Evolutionary conservation across 2,888 invertebrate species (phyloP).

Genomic region (Drosophila siamana): DNA sequence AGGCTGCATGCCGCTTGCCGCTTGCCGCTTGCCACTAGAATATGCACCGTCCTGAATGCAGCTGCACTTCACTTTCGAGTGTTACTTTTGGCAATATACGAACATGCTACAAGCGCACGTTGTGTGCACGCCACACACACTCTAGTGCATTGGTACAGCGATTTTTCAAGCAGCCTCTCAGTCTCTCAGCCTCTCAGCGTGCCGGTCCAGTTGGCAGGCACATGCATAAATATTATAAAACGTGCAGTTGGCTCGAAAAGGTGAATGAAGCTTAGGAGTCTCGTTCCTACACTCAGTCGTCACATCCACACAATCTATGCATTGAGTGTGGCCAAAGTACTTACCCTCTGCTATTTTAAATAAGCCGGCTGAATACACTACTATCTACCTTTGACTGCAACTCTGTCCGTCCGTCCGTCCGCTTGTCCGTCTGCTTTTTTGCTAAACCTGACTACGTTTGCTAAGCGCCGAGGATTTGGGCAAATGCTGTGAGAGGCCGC

Average conservation of each 20-base stretch:
- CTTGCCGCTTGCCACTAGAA: slow-evolving; percentile 33
- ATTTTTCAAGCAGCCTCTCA: slow-evolving; percentile 38
- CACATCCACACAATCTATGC: slow-evolving; percentile 9
- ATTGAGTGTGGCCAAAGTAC: slow-evolving; percentile 68
- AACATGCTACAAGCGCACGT: background rate
- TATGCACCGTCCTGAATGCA: slow-evolving; percentile 56
- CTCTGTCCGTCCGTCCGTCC: slow-evolving; percentile 22
- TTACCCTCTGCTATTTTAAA: slow-evolving; percentile 63
- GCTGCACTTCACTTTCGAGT: slow-evolving; percentile 65
- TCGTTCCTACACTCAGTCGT: background rate
- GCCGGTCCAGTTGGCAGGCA: slow-evolving; percentile 70
- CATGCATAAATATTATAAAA: slow-evolving; percentile 79
- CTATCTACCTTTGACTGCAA: slow-evolving; percentile 37
- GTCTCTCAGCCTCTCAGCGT: slow-evolving; percentile 51
- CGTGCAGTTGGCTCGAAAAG: slow-evolving; percentile 64
- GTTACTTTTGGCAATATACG: slow-evolving; percentile 74
- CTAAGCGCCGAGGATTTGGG: slow-evolving; percentile 36
- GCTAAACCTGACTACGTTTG: background rate
- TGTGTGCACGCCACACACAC: slow-evolving; percentile 16
- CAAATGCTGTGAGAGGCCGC: slow-evolving; percentile 49
- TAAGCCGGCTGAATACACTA: slow-evolving; percentile 64
- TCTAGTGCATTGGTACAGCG: slow-evolving; percentile 16
- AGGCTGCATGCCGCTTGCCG: slow-evolving; percentile 35
- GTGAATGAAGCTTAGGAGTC: slow-evolving; percentile 59
- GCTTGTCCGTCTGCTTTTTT: background rate